phyloP scores from a whole-genome alignment of 2,888 invertebrate genomes.

The Platycheirus albimanus region DNA sequence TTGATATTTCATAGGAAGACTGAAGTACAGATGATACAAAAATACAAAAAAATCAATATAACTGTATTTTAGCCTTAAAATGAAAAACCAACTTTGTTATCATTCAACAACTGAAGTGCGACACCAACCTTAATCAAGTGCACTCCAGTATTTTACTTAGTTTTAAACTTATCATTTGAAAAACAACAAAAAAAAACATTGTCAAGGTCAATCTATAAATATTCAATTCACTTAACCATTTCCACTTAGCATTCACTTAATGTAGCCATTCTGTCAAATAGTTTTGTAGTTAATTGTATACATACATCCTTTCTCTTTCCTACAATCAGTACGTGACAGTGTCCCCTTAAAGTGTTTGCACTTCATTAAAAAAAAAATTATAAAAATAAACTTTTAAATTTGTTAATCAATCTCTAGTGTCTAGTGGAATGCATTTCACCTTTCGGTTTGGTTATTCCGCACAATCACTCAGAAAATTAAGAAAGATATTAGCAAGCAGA shows the following conservation, averaged over 20 bases:
- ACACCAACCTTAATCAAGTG: too few relatives aligned
- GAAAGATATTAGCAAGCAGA: conserved; percentile 16
- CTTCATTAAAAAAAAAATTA: conserved; percentile 1
- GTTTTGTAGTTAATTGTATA: not conserved
- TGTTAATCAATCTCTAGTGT: conserved; percentile 53
- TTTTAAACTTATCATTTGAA: not conserved
- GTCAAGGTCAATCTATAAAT: not conserved
- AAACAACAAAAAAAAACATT: not conserved
- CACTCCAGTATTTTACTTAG: too few relatives aligned
- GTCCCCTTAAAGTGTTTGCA: not conserved
- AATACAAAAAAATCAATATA: too few relatives aligned
- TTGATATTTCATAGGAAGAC: too few relatives aligned
- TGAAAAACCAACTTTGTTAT: too few relatives aligned
- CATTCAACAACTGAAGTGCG: too few relatives aligned
- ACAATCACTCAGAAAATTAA: conserved; percentile 59
- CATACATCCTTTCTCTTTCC: conserved; percentile 12
- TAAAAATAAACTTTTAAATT: conserved; percentile 18
- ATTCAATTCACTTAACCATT: not conserved
- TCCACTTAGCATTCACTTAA: not conserved
- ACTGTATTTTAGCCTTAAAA: too few relatives aligned
- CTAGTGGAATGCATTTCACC: conserved; percentile 55
- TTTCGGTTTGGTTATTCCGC: conserved; percentile 51
- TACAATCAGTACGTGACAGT: conserved; percentile 12
- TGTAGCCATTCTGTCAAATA: not conserved
- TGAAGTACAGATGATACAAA: too few relatives aligned